These are phyloP conservation scores for Poecilia picta DNA, from an alignment of 2,797 vertebrate species.

Conservation along the genomic window DNA sequence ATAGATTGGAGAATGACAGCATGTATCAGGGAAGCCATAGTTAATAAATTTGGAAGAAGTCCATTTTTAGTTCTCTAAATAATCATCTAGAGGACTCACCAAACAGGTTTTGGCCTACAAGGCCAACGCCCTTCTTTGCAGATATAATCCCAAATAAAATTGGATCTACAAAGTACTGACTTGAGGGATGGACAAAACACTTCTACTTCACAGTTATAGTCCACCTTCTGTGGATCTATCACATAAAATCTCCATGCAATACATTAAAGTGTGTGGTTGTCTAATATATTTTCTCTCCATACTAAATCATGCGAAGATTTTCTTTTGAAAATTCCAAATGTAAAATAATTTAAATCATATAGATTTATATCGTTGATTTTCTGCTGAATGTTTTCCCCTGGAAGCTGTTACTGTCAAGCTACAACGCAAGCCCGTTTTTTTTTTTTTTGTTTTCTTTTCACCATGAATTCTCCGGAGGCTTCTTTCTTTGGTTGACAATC, in stretches of 20 bases:
- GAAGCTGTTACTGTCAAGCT: slow-evolving; percentile 30
- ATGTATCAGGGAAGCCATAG: not conserved
- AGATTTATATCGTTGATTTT: slow-evolving; percentile 19
- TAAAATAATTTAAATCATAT: slow-evolving; percentile 20
- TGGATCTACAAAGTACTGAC: not conserved
- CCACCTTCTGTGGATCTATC: not conserved
- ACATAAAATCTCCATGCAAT: not conserved
- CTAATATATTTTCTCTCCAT: not conserved
- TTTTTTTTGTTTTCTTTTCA: slow-evolving; percentile 17
- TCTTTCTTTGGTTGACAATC: slow-evolving; percentile 54
- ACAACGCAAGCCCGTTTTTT: slow-evolving; percentile 17
- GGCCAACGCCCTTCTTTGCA: too few relatives aligned
- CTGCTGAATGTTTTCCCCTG: slow-evolving; percentile 26
- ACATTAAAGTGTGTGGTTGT: not conserved
- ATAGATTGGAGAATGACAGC: not conserved
- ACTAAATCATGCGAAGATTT: slow-evolving; percentile 11
- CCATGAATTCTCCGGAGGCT: slow-evolving; percentile 23
- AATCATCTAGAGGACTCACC: not conserved
- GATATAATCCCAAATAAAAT: not conserved
- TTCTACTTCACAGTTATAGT: not conserved
- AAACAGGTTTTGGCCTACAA: not conserved
- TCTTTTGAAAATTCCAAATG: slow-evolving; percentile 2
- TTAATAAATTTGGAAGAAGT: not conserved
- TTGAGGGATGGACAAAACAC: not conserved
- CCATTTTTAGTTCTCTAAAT: not conserved